phyloP scores from a whole-genome alignment of 2,113 vertebrate species.

The chimpanzee (Pan troglodytes) region NHGRI_mPanTro3-v2.1_pri NC_086015.1:32441001-32441500 shows the following conservation, averaged over 20 bases:
- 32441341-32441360: conserved; percentile 36
- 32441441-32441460: neutral
- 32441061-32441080: conserved; percentile 42
- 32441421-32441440: neutral
- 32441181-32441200: conserved; percentile 36
- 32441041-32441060: conserved; percentile 37
- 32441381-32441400: neutral
- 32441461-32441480: neutral
- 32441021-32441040: conserved; percentile 16
- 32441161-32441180: neutral
- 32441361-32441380: neutral
- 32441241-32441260: neutral
- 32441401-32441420: neutral
- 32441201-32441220: conserved; percentile 31
- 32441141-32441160: conserved; percentile 51
- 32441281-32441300: neutral
- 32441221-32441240: conserved; percentile 18
- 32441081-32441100: conserved; percentile 39
- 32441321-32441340: neutral
- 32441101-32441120: neutral
- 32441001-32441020: conserved; percentile 15
- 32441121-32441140: neutral
- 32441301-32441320: neutral
- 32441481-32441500: neutral
- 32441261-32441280: neutral